Percentiles rank a stretch among this genome's conserved stretches.
Evolutionary conservation across 2,888 invertebrate genomes (phyloP).

Genomic region (Stenchaetothrips biformis): DNA sequence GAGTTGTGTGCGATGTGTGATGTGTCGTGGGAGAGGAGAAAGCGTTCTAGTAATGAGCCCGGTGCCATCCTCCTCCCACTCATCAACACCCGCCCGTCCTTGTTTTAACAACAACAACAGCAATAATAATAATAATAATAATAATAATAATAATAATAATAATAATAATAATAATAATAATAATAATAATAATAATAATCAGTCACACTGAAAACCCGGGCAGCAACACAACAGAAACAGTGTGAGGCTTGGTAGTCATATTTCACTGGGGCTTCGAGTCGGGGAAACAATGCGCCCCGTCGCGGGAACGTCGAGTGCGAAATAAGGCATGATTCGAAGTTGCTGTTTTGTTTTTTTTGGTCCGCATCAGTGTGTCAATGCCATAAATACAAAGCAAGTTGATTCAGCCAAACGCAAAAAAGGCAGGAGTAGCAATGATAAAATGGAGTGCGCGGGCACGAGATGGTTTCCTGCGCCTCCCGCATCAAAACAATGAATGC

Average conservation of each 20-base stretch:
- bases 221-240: too few relatives aligned
- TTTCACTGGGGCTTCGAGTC: too few relatives aligned
- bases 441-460: background rate
- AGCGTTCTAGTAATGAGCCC: background rate
- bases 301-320: too few relatives aligned
- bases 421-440: background rate
- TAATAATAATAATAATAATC: background rate
- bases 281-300: too few relatives aligned
- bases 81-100: background rate
- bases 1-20: conserved; percentile 3
- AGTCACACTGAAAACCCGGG: background rate
- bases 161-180: background rate
- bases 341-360: too few relatives aligned
- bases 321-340: too few relatives aligned
- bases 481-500: background rate
- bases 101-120: too few relatives aligned
- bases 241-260: too few relatives aligned
- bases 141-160: background rate
- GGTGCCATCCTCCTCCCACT: too few relatives aligned
- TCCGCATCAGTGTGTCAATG: too few relatives aligned
- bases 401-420: background rate
- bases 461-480: background rate
- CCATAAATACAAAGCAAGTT: background rate
- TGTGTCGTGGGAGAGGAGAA: conserved; percentile 20
- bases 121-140: background rate